phyloP scores from a whole-genome alignment of 2,113 vertebrate species.

The Todiramphus chloris region DNA sequence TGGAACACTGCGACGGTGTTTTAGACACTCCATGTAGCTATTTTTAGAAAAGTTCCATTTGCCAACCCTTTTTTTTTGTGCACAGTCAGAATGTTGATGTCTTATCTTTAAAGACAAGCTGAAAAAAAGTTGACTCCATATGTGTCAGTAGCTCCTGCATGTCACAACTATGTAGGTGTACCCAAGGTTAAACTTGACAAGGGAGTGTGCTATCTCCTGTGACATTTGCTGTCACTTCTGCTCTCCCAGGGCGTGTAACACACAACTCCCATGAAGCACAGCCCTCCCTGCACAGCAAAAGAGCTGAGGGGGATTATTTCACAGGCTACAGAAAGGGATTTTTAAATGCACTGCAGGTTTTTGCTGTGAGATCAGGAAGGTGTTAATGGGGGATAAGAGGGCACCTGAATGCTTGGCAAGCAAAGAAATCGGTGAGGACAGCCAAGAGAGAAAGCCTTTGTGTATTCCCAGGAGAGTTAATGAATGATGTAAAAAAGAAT shows the following conservation, averaged over 20 bases:
- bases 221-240: background rate
- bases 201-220: background rate
- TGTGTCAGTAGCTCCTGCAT: background rate
- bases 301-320: background rate
- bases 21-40: background rate
- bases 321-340: background rate
- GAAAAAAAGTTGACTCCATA: fast-evolving
- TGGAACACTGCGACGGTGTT: background rate
- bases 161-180: background rate
- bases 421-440: background rate
- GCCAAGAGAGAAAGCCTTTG: background rate
- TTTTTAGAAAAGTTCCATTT: background rate
- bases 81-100: background rate
- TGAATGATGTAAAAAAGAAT: constrained; percentile 34
- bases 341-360: background rate
- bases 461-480: background rate
- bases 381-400: background rate
- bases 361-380: background rate
- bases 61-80: background rate
- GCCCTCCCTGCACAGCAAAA: background rate
- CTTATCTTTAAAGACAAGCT: background rate
- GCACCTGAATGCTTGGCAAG: background rate
- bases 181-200: background rate
- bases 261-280: background rate
- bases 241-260: background rate